Evolutionary conservation across 2,113 vertebrate genomes (phyloP).

Genomic region (Pseudorhombus dupliciocellatus): DNA sequence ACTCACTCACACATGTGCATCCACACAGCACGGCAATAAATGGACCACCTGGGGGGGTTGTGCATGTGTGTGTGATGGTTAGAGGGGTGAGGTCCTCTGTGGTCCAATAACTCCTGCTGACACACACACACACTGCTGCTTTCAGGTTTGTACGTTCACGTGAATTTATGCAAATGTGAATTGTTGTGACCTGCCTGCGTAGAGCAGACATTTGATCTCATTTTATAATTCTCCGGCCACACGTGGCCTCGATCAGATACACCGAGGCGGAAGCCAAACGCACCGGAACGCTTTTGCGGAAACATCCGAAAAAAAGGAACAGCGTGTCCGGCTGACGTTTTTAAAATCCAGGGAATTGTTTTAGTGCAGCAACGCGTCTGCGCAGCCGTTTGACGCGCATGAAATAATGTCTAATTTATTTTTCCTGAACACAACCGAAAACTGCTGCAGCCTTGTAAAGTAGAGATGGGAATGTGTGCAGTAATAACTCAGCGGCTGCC

Average conservation of each 20-base stretch:
- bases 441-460: conserved; percentile 18
- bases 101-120: conserved; percentile 38
- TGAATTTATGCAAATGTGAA: not conserved
- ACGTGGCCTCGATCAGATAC: conserved; percentile 53
- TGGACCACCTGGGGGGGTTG: conserved; percentile 53
- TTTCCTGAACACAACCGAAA: conserved; percentile 18
- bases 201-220: not conserved
- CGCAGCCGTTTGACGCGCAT: conserved; percentile 50
- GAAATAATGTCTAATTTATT: conserved; percentile 32
- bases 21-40: conserved; percentile 33
- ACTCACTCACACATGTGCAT: conserved; percentile 37
- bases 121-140: not conserved
- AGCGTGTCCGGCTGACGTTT: conserved; percentile 4
- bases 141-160: not conserved
- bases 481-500: conserved; percentile 11
- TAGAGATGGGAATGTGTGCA: conserved; percentile 9
- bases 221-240: not conserved
- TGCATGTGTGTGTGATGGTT: conserved; percentile 14
- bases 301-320: conserved; percentile 1
- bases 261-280: conserved; percentile 16
- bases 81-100: too few species aligned
- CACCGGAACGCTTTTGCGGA: conserved; percentile 24
- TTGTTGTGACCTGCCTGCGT: not conserved
- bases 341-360: conserved; percentile 3
- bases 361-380: conserved; percentile 7